Base-by-base conservation (phyloP, 2,888 invertebrate species). In the Chrysodeixis includens region DNA sequence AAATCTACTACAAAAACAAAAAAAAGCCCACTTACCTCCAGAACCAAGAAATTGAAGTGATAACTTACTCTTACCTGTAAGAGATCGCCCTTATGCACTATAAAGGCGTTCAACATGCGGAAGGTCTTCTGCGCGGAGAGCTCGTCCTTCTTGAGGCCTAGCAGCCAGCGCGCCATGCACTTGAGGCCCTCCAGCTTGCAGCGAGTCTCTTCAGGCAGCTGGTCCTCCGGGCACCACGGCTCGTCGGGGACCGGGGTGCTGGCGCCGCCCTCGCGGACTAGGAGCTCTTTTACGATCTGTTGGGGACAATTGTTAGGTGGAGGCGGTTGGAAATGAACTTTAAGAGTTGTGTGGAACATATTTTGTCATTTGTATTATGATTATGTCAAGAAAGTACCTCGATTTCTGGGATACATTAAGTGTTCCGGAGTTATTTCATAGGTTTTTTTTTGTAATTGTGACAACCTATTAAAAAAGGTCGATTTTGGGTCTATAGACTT, bases 121-220 rank as follows among this genome's bases (percentile, higher is more conserved):
- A 99, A 98, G 1, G 99, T 99, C 91, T 98, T 98, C 92, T 98
- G 98, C 0, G 98, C 98, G 0, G 98, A 98, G 18, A 98, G 96
- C 69, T 97, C 97, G 86, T 98, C 98, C 68, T 97, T 97, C 92
- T 98, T 98, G 60, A 99, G 93, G 0, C 99, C 99, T 44, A 99
- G 94, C 51, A 99, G 94, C 99, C 99, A 99, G 55, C 99, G 96
- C 0, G 99, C 99, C 97, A 99, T 98, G 72, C 99, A 97, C 92
- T 99, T 99, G 83, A 99, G 96, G 0, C 98, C 99, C 91, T 99
- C 99, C 69, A 99, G 96, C 95, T 99, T 99, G 93, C 98, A 98
- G 46, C 97, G 95, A 0, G 99, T 99, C 90, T 99, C 99, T 81
- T 98, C 97, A 0, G 99, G 98, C 30, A 99, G 94, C 61, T 98